These are phyloP conservation scores for Puma concolor DNA, from an alignment of 2,113 vertebrate species.

Conservation along the genomic window DNA sequence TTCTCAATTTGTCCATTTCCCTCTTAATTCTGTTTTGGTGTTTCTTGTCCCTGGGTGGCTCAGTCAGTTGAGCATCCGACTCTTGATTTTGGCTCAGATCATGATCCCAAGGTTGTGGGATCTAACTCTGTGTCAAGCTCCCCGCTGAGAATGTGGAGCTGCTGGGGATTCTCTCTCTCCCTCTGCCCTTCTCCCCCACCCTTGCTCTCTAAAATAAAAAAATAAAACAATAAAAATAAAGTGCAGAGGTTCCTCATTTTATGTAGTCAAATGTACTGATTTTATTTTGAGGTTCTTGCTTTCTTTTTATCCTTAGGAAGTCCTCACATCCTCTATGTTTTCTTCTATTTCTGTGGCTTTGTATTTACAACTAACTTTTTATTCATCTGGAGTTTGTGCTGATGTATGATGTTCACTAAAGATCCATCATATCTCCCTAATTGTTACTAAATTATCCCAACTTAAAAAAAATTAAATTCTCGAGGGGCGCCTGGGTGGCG, in stretches of 20 bases:
- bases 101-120: too few species aligned
- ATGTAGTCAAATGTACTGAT: not conserved
- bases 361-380: conserved; percentile 33
- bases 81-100: too few species aligned
- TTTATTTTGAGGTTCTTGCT: conserved; percentile 39
- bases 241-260: conserved; percentile 15
- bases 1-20: not conserved
- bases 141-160: too few species aligned
- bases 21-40: not conserved
- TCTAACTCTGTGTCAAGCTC: too few species aligned
- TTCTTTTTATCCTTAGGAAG: conserved; percentile 34
- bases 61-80: too few species aligned
- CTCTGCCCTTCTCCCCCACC: too few species aligned
- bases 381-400: conserved; percentile 45
- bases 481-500: too few species aligned
- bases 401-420: conserved; percentile 23
- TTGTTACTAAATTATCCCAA: not conserved
- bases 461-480: not conserved
- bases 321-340: not conserved
- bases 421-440: not conserved
- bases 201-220: too few species aligned
- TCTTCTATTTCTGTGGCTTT: conserved; percentile 26
- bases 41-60: not conserved
- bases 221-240: not conserved
- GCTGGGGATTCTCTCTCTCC: too few species aligned